phyloP scores from a whole-genome alignment of 2,113 vertebrate genomes.

The Microtus montanus region DNA sequence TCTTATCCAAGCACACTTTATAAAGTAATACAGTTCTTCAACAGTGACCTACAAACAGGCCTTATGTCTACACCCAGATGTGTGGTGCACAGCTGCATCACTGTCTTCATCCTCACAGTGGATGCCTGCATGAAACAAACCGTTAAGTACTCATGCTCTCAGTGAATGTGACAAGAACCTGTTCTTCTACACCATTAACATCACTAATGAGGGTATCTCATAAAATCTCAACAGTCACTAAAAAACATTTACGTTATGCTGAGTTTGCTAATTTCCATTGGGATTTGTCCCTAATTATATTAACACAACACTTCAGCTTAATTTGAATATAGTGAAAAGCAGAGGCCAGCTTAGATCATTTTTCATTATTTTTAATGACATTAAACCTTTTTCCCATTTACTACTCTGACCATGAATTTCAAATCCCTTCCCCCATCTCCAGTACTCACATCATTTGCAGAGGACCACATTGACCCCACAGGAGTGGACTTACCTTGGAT shows the following conservation, averaged over 20 bases:
- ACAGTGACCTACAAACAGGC: not conserved
- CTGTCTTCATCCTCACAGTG: slow-evolving; percentile 58
- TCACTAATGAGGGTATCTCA: slow-evolving; percentile 72
- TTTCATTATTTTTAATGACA: slow-evolving; percentile 69
- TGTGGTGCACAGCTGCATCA: slow-evolving; percentile 69
- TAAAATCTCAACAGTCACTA: slow-evolving; percentile 64
- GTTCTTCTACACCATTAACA: slow-evolving; percentile 61
- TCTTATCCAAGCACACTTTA: too few species aligned
- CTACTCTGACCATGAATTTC: slow-evolving; percentile 55
- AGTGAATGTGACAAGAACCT: slow-evolving; percentile 70
- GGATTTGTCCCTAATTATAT: slow-evolving; percentile 67
- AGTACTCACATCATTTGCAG: not conserved
- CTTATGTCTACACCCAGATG: slow-evolving; percentile 35
- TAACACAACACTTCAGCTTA: slow-evolving; percentile 55
- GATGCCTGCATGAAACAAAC: slow-evolving; percentile 72
- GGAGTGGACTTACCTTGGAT: not conserved
- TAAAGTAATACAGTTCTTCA: too few species aligned
- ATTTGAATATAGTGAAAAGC: slow-evolving; percentile 56
- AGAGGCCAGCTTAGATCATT: slow-evolving; percentile 38
- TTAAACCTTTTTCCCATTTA: slow-evolving; percentile 57
- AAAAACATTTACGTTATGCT: slow-evolving; percentile 69
- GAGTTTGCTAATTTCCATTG: slow-evolving; percentile 66
- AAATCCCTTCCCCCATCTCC: slow-evolving; percentile 2
- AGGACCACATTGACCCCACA: not conserved
- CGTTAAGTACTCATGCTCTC: slow-evolving; percentile 75